Evolutionary conservation across 92 coral and sea anemone genomes (phyloP).

Genomic region (Parazoanthus atlanticus): DNA sequence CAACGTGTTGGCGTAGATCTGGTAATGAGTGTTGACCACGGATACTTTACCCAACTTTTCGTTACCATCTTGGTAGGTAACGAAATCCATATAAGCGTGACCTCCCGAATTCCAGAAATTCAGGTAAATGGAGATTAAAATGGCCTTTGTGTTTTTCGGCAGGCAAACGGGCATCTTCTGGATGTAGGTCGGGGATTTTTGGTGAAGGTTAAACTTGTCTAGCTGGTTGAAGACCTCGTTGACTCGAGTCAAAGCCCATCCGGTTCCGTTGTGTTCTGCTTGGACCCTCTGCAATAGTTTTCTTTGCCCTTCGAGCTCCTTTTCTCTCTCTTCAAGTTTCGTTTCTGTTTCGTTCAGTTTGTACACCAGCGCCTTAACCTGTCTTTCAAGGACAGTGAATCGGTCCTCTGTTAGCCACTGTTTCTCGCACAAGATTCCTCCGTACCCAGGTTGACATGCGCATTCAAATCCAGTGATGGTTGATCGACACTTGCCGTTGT

Average conservation of each 20-base stretch:
- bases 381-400: conserved; percentile 47
- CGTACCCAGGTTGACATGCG: conserved; percentile 61
- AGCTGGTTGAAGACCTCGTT: conserved; percentile 49
- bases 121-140: conserved; percentile 65
- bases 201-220: conserved; percentile 56
- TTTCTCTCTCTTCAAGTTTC: conserved; percentile 32
- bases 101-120: conserved; percentile 52
- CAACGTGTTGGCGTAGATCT: conserved; percentile 45
- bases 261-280: conserved; percentile 29
- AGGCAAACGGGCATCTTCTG: conserved; percentile 61
- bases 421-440: conserved; percentile 58
- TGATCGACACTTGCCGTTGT: conserved; percentile 58
- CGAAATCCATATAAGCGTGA: conserved; percentile 55
- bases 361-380: conserved; percentile 19
- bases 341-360: conserved; percentile 42
- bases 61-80: conserved; percentile 54
- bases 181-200: conserved; percentile 60
- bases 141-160: conserved; percentile 65
- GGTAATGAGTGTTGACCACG: conserved; percentile 46
- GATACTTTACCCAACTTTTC: conserved; percentile 43
- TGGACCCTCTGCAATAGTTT: conserved; percentile 1
- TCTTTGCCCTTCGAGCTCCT: conserved; percentile 27
- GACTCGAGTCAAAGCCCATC: conserved; percentile 62
- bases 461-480: conserved; percentile 56
- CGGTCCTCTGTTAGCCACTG: conserved; percentile 58